These are phyloP conservation scores for Pseudachorutes palmiensis DNA, from an alignment of 1,140 invertebrate species.

Conservation along the genomic window DNA sequence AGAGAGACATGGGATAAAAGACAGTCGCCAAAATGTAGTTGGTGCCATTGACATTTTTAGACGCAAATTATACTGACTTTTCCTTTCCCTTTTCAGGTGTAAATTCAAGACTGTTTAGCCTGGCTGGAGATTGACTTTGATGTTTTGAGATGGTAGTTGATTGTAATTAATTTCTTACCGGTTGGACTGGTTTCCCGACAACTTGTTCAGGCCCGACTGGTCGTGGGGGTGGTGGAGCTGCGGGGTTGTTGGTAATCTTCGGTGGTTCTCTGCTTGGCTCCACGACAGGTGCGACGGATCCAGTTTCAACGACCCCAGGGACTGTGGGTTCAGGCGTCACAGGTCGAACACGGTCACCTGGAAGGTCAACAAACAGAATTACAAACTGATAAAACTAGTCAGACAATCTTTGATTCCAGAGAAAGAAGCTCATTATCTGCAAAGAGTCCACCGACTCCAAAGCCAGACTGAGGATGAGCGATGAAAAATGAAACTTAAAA, in stretches of 20 bases:
- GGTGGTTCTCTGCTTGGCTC: conserved; percentile 10
- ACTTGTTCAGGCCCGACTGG: conserved; percentile 6
- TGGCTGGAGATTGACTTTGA: too few relatives aligned
- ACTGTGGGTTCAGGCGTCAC: not conserved
- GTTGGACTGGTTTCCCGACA: conserved; percentile 15
- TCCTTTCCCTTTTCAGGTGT: too few relatives aligned
- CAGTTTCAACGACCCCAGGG: conserved; percentile 21
- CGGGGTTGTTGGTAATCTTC: conserved; percentile 9
- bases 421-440: not conserved
- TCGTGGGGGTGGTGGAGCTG: conserved; percentile 7
- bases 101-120: too few relatives aligned
- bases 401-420: not conserved
- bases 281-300: conserved; percentile 25
- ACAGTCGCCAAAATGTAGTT: not conserved
- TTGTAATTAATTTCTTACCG: conserved; percentile 4
- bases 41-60: not conserved
- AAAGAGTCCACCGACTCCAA: too few relatives aligned
- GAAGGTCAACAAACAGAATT: not conserved
- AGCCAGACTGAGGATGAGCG: too few relatives aligned
- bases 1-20: not conserved
- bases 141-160: not conserved
- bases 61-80: too few relatives aligned
- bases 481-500: not conserved
- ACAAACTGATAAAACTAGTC: not conserved
- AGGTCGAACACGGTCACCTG: conserved; percentile 5